Base-by-base conservation (phyloP, 2,113 vertebrate genomes). In the Aptenodytes patagonicus region DNA sequence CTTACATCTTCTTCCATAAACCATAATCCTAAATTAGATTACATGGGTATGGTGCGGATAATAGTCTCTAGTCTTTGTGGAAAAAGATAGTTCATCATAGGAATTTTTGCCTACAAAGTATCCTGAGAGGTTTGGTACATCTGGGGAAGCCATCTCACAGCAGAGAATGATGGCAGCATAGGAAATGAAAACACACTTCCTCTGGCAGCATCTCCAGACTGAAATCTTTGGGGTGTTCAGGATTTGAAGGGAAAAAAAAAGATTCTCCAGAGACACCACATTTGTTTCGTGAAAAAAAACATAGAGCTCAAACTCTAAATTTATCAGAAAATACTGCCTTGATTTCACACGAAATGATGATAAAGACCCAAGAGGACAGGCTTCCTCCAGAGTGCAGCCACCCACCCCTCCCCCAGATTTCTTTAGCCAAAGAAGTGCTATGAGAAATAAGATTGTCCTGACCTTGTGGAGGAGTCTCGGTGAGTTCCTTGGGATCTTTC, bases 221-320 rank as follows among this genome's bases (percentile, higher is more conserved):
- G 40, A 95, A 89, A 32, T 83, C 40, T 83, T 86, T 70, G 36
- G 66, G 25, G 49, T 79, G 13, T 86, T 88, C 3, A 17, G 9
- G 29, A 71, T 71, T 10, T 47, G 40, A 62, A 83, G 17, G 10
- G 3, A 6, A 34, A 46, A 44, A 25, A n/a, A 51, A 40, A 36
- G 2, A 26, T 49, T 68, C 73, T 92, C 75, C 1, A 1, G 13
- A 86, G 85, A 47, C 19, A 83, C 7, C 25, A 73, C 58, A 73
- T 77, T 92, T 86, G 19, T 93, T 93, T 86, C 9, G 54, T 92
- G 16, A 68, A 90, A 95, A 95, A 44, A 93, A 79, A 38, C 21
- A 47, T 32, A 29, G 44, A 80, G 5, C 31, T 94, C 40, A 86
- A 73, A 49, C 26, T 31, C 28, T 40, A 57, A 55, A 55, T 89